Evolutionary conservation across 2,888 invertebrate species (phyloP).

Genomic region (Carabus problematicus): DNA sequence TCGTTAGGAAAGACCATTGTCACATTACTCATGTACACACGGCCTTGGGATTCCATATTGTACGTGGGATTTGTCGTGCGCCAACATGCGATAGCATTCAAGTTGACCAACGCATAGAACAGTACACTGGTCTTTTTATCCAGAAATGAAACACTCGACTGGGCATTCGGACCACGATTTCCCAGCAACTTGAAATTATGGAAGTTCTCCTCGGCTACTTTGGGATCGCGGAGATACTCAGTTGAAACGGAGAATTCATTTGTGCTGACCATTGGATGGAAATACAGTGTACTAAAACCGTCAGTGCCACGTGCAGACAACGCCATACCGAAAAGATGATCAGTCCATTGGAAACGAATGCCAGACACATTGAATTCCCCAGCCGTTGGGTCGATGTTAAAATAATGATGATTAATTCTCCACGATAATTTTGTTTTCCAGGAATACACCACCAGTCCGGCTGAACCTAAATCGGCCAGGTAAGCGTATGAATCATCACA

Average conservation of each 20-base stretch:
- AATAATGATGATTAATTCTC: slow-evolving; percentile 72
- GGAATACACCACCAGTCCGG: slow-evolving; percentile 78
- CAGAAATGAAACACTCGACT: slow-evolving; percentile 76
- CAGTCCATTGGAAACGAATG: slow-evolving; percentile 75
- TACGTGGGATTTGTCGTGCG: slow-evolving; percentile 73
- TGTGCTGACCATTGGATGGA: slow-evolving; percentile 80
- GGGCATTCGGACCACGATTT: slow-evolving; percentile 73
- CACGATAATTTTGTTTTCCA: slow-evolving; percentile 76
- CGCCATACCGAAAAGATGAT: slow-evolving; percentile 79
- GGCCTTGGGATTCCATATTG: slow-evolving; percentile 72
- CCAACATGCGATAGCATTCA: slow-evolving; percentile 83
- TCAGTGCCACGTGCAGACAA: slow-evolving; percentile 69
- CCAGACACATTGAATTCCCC: slow-evolving; percentile 77
- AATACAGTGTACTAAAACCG: slow-evolving; percentile 76
- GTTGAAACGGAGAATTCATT: slow-evolving; percentile 80
- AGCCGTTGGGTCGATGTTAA: slow-evolving; percentile 66
- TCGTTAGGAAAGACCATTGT: slow-evolving; percentile 82
- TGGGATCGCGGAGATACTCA: slow-evolving; percentile 66
- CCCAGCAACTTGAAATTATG: slow-evolving; percentile 73
- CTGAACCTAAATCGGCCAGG: slow-evolving; percentile 72
- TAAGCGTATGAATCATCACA: slow-evolving; percentile 78
- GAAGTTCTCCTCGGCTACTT: slow-evolving; percentile 62
- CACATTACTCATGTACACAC: slow-evolving; percentile 73
- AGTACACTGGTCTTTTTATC: slow-evolving; percentile 75
- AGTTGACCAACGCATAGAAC: slow-evolving; percentile 76